Base-by-base conservation (phyloP, 2,113 vertebrate genomes). In the Psittacus erithacus region DNA sequence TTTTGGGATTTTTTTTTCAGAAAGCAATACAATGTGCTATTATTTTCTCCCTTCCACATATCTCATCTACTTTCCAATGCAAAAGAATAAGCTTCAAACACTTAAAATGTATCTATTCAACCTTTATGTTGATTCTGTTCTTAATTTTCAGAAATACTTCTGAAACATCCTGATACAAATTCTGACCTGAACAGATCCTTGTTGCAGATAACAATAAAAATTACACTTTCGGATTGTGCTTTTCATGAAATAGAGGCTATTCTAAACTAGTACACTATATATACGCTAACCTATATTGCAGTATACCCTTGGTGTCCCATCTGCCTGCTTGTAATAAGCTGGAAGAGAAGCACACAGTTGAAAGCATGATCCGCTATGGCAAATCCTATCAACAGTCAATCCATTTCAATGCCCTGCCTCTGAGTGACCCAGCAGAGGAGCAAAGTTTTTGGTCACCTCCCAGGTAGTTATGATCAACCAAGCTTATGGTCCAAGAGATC, bases 321-420 rank as follows among this genome's bases (percentile, higher is more conserved):
- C 65, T 93, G 80, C 77, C 35, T 82, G 76, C 62, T 39, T 73
- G 38, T 82, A 94, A 88, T 44, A 89, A 62, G 65, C 80, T 86
- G 49, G 88, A 88, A 68, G 33, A 88, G 76, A 83, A 75, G 88
- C 39, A 57, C 83, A 68, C 35, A 69, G 80, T 12, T 50, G 74
- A 90, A 92, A 90, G 91, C 83, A 28, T 73, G 88, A 96, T 82
- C 90, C 77, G 84, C 57, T 69, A 86, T 43, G 65, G 93, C 80
- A 96, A 96, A 96, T 96, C 95, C 92, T 95, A 93, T 96, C 95
- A 97, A 88, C 86, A 91, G 83, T 91, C 91, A 95, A 95, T 87
- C 96, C 86, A 91, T 65, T 94, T 82, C 90, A 83, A 16, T 1
- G 11, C 35, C 17, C 59, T 86, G 71, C 38, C 71, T 83, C 90